These are phyloP conservation scores for Anastatus disparis DNA, from an alignment of 1,140 invertebrate genomes.

Conservation along the genomic window DNA sequence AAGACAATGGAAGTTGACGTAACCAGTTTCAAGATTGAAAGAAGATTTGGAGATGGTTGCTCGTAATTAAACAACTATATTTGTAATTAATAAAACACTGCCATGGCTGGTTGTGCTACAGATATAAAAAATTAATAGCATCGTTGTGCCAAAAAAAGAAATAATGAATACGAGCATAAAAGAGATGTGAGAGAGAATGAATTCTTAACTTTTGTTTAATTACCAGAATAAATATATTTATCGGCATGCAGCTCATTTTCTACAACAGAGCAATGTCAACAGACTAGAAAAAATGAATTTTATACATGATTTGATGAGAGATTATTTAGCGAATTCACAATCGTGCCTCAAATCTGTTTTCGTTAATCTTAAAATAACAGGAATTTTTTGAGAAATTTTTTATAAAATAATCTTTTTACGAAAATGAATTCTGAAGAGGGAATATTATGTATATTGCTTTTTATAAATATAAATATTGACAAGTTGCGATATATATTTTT, in stretches of 20 bases:
- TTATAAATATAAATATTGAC: conserved; percentile 35
- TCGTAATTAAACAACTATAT: neutral
- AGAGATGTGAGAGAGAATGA: conserved; percentile 25
- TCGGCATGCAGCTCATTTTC: conserved; percentile 18
- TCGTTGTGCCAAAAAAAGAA: conserved; percentile 40
- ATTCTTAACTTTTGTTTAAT: conserved; percentile 32
- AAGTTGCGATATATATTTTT: conserved; percentile 35
- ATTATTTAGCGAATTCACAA: conserved; percentile 26
- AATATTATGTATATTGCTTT: conserved; percentile 25
- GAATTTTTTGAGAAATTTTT: conserved; percentile 32
- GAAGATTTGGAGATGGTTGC: neutral
- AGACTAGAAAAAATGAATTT: conserved; percentile 18
- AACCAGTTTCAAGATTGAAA: neutral
- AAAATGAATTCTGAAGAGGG: conserved; percentile 2
- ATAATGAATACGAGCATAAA: neutral
- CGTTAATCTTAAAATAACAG: neutral
- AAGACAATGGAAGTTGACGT: neutral
- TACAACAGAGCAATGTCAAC: conserved; percentile 38
- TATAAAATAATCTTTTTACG: neutral
- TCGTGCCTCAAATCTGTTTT: conserved; percentile 34
- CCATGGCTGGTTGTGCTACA: conserved; percentile 8
- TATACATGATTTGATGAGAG: conserved; percentile 4
- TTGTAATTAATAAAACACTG: conserved; percentile 2
- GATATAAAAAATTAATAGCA: neutral
- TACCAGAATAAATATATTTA: conserved; percentile 38